Percentiles rank a stretch among this genome's conserved stretches.
These are phyloP conservation scores for Tiliacea citrago DNA, from an alignment of 2,888 invertebrate species.

Conservation along the genomic window DNA sequence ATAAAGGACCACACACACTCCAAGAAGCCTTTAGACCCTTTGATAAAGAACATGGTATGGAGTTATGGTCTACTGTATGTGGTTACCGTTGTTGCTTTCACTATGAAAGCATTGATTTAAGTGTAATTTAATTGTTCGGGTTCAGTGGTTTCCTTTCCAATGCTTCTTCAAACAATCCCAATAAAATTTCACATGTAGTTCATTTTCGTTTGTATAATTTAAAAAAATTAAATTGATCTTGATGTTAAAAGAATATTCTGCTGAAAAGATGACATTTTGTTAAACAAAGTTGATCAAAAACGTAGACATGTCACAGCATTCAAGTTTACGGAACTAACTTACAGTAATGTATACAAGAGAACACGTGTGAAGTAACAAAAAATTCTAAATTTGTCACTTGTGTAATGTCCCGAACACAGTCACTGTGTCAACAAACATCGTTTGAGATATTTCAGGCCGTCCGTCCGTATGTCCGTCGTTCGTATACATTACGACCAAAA, in stretches of 20 bases:
- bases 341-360: constrained; percentile 66
- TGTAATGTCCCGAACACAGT: constrained; percentile 77
- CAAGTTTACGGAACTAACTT: constrained; percentile 60
- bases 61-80: constrained; percentile 40
- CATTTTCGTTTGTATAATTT: not conserved
- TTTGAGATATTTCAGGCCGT: constrained; percentile 84
- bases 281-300: constrained; percentile 28
- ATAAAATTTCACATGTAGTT: not conserved
- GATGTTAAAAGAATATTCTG: constrained; percentile 14
- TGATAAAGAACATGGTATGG: constrained; percentile 25
- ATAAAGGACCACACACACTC: constrained; percentile 46
- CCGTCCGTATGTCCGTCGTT: constrained; percentile 69
- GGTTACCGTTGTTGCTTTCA: constrained; percentile 24
- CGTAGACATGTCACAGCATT: constrained; percentile 50
- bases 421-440: constrained; percentile 85
- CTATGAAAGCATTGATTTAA: constrained; percentile 11
- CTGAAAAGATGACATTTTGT: constrained; percentile 24
- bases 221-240: constrained; percentile 23
- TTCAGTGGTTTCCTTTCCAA: not conserved
- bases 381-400: constrained; percentile 76
- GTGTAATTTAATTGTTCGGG: not conserved
- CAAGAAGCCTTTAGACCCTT: constrained; percentile 4
- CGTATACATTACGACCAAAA: constrained; percentile 82
- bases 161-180: not conserved
- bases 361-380: constrained; percentile 75